phyloP scores from a whole-genome alignment of 2,888 invertebrate genomes.

The Branchinecta sandiegonensis region DNA sequence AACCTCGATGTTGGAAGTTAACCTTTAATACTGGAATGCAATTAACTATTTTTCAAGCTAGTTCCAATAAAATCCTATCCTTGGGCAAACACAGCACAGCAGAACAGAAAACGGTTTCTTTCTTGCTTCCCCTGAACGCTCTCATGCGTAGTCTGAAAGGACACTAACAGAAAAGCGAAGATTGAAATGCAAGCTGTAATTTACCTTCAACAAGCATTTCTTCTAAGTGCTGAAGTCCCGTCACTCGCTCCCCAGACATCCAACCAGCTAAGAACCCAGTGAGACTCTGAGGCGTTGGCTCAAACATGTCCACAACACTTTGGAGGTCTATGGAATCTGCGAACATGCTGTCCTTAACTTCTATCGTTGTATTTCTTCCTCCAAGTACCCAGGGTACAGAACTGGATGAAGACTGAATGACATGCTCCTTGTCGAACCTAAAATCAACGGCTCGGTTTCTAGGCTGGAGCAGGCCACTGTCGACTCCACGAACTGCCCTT shows the following conservation, averaged over 20 bases:
- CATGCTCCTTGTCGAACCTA: background rate
- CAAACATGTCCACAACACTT: background rate
- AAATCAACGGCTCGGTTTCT: background rate
- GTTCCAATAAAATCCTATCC: too few species aligned
- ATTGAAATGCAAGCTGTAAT: too few species aligned
- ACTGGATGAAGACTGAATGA: background rate
- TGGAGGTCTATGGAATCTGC: background rate
- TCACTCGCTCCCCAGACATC: slow-evolving; percentile 11
- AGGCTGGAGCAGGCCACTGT: too few species aligned
- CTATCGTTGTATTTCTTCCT: background rate
- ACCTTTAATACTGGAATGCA: too few species aligned
- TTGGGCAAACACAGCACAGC: too few species aligned
- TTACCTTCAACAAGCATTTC: slow-evolving; percentile 2
- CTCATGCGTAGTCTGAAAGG: too few species aligned
- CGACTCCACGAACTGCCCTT: too few species aligned
- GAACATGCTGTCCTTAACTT: background rate
- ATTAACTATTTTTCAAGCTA: too few species aligned
- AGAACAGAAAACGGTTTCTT: too few species aligned
- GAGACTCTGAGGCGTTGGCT: background rate
- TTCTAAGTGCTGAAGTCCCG: background rate
- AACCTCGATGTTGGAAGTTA: too few species aligned
- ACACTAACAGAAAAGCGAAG: too few species aligned
- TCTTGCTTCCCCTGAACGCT: too few species aligned
- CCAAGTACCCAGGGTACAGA: background rate
- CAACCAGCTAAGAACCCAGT: background rate